Base-by-base conservation (phyloP, 2,797 vertebrate genomes). In the Steatocranus sp. region DNA sequence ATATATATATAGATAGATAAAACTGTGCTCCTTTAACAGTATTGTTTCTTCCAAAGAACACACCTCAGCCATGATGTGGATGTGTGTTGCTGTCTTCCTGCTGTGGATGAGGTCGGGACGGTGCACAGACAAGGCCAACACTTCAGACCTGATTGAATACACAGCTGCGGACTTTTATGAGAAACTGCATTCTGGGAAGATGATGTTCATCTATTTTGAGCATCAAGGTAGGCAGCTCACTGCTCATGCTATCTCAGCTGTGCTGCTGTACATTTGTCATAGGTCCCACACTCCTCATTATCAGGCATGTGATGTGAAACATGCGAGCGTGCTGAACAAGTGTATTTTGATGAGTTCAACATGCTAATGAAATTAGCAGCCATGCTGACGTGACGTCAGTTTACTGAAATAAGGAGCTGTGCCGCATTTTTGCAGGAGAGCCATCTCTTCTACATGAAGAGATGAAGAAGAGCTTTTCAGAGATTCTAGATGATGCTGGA, bases 191-290 rank as follows among this genome's bases (percentile, higher is more conserved):
- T 88, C 96, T 23, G 97, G 97, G 81, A 98, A 96, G 91, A 96
- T 96, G 6, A 95, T 96, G 56, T 96, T 98, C 63, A 89, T 97
- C 84, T 98, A 98, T 90, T 98, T 98, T 89, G 94, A 95, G 81
- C 94, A 91, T 78, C 84, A 93, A 82, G 96, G 98, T 98, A 91
- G 87, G 95, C 10, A 8, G n/a, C 7, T 48, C 8, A 36, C 50
- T 75, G 41, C 14, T 27, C 23, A 18, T 46, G 9, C 15, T 46
- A 70, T 18, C 66, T 70, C 8, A 70, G 23, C 23, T 70, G 61
- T 15, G 11, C 61, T 41, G 4, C 17, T 46, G 25, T 2, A 18
- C 3, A 70, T 43, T 27, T 46, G 14, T 27, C 66, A 70, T 25
- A 27, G 9, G 9, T 70, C 38, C 38, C 23, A 46, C 23, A 11